Conservation (phyloP, 2,888 invertebrate genomes). For the Caenorhabditis uteleia region DNA sequence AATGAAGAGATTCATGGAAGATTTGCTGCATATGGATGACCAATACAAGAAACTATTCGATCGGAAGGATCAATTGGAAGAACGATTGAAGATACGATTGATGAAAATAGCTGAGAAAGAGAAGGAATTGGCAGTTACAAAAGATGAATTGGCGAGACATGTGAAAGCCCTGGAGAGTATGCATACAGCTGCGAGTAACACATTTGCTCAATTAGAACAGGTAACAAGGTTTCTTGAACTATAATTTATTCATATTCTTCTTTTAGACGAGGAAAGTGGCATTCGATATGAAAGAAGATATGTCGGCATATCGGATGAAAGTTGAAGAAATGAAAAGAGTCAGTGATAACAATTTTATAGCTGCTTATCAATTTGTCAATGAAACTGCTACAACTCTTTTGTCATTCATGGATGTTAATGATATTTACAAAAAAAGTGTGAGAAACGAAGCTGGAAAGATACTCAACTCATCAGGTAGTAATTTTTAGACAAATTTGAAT, state of each 20-base stretch:
- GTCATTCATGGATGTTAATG: no score
- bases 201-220: slow-evolving; percentile 11
- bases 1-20: slow-evolving; percentile 45
- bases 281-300: slow-evolving; percentile 15
- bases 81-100: slow-evolving; percentile 22
- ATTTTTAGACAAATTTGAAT: not conserved
- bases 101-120: slow-evolving; percentile 28
- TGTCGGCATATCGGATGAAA: slow-evolving; percentile 26
- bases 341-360: slow-evolving; percentile 9
- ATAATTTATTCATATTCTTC: not conserved
- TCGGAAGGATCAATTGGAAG: slow-evolving; percentile 30
- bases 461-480: not conserved
- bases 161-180: slow-evolving; percentile 25
- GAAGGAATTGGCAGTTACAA: slow-evolving; percentile 45
- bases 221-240: not conserved
- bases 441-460: not conserved
- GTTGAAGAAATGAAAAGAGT: slow-evolving; percentile 31
- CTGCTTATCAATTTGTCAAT: not conserved
- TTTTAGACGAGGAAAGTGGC: slow-evolving; percentile 13
- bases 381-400: not conserved
- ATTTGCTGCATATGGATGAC: slow-evolving; percentile 57
- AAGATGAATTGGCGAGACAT: slow-evolving; percentile 25
- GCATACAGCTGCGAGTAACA: slow-evolving; percentile 13
- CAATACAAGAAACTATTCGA: slow-evolving; percentile 54
- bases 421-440: not conserved